Conservation (phyloP, 2,888 invertebrate genomes). For the Drosophila phalerata region DNA sequence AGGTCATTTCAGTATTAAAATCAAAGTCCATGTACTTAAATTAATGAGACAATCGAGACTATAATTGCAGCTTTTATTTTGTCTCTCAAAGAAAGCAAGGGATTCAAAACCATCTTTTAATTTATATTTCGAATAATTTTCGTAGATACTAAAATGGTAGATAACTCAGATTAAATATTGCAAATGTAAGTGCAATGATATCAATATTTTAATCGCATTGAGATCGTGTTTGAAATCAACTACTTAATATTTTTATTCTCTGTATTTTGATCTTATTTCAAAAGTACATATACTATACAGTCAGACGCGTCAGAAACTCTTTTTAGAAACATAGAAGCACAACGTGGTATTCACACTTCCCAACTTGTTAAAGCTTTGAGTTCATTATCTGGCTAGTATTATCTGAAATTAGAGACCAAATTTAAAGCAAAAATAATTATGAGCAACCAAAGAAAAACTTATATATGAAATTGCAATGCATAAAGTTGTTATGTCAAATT, state of each 20-base stretch:
- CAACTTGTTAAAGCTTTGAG: background rate
- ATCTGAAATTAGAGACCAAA: background rate
- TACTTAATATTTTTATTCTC: no score
- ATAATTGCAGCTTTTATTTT: background rate
- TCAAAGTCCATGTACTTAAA: slow-evolving; percentile 10
- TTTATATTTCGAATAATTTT: background rate
- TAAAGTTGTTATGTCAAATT: slow-evolving; percentile 4
- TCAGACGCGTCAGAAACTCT: no score
- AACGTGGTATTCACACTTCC: background rate
- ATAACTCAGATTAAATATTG: no score
- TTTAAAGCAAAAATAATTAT: slow-evolving; percentile 10
- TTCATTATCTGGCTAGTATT: background rate
- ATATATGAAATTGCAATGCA: background rate
- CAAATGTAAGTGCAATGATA: no score
- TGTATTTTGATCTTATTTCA: no score
- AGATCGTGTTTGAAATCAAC: background rate
- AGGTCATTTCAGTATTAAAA: slow-evolving; percentile 31
- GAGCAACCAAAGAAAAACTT: background rate
- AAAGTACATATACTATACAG: no score
- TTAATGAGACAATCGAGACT: slow-evolving; percentile 4
- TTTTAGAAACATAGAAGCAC: background rate
- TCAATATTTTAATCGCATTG: background rate
- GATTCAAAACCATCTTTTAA: no score
- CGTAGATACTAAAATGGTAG: background rate
- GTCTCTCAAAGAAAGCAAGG: background rate